These are phyloP conservation scores for Aricia agestis DNA, from an alignment of 1,140 invertebrate species.

Conservation along the genomic window DNA sequence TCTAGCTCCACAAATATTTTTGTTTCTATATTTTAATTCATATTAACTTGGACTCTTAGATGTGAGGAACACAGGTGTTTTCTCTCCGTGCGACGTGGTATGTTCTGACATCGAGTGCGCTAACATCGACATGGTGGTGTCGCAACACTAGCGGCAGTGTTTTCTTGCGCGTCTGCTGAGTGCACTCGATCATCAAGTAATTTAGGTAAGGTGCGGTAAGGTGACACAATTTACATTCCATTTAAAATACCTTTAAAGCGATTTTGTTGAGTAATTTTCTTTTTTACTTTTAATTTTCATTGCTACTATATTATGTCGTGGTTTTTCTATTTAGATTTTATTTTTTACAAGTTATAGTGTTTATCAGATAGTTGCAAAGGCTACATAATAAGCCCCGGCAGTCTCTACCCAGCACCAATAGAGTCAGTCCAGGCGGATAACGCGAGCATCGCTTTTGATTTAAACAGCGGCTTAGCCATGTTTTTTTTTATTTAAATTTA, in stretches of 20 bases:
- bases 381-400: too few species aligned
- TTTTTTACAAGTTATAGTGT: too few species aligned
- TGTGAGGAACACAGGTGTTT: background rate
- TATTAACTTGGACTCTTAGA: background rate
- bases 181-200: conserved; percentile 23
- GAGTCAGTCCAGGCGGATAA: background rate
- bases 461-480: background rate
- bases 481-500: background rate
- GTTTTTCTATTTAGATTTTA: too few species aligned
- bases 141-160: conserved; percentile 16
- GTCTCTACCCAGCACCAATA: too few species aligned
- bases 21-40: background rate
- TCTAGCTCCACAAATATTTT: background rate
- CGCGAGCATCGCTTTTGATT: background rate
- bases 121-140: conserved; percentile 9
- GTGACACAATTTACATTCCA: conserved; percentile 21
- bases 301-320: too few species aligned
- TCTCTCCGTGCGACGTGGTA: background rate
- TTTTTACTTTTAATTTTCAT: too few species aligned
- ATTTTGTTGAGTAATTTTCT: too few species aligned
- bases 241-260: conserved; percentile 12
- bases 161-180: conserved; percentile 32
- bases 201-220: conserved; percentile 18
- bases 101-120: background rate
- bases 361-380: too few species aligned